phyloP scores from a whole-genome alignment of 2,888 invertebrate genomes.

The Pharmacophagus antenor region DNA sequence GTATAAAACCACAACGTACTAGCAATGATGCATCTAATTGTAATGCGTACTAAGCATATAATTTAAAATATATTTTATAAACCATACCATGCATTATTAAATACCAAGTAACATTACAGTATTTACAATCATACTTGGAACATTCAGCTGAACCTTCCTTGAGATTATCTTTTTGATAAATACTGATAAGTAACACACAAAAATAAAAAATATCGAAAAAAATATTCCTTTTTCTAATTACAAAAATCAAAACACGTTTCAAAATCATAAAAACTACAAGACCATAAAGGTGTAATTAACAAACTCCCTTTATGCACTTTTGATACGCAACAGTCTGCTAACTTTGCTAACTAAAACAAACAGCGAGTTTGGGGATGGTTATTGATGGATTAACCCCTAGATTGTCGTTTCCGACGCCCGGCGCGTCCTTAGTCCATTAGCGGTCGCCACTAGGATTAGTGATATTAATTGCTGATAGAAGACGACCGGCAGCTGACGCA shows the following conservation, averaged over 20 bases:
- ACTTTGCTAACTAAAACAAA: conserved; percentile 27
- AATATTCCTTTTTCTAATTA: too few species aligned
- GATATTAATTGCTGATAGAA: conserved; percentile 40
- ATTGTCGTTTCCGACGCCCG: conserved; percentile 29
- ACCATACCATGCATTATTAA: too few species aligned
- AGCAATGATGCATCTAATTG: too few species aligned
- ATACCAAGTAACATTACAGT: too few species aligned
- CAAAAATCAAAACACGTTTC: not conserved
- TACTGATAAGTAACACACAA: too few species aligned
- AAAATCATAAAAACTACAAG: not conserved
- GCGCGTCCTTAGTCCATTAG: conserved; percentile 40
- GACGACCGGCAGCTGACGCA: conserved; percentile 41
- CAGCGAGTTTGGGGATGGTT: conserved; percentile 20
- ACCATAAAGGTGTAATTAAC: not conserved
- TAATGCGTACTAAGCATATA: too few species aligned
- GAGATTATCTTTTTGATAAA: too few species aligned
- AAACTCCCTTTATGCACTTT: not conserved
- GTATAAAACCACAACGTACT: too few species aligned
- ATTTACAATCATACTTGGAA: too few species aligned
- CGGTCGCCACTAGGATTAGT: conserved; percentile 39
- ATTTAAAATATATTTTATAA: too few species aligned
- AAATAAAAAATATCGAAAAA: too few species aligned
- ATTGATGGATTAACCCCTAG: conserved; percentile 30
- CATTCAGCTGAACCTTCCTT: too few species aligned
- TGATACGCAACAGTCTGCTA: not conserved